A percentile compares a stretch with the other conserved stretches of the same genome.
These are phyloP conservation scores for Labeo calbasu DNA, from an alignment of 2,797 vertebrate genomes.

Conservation along the genomic window DNA sequence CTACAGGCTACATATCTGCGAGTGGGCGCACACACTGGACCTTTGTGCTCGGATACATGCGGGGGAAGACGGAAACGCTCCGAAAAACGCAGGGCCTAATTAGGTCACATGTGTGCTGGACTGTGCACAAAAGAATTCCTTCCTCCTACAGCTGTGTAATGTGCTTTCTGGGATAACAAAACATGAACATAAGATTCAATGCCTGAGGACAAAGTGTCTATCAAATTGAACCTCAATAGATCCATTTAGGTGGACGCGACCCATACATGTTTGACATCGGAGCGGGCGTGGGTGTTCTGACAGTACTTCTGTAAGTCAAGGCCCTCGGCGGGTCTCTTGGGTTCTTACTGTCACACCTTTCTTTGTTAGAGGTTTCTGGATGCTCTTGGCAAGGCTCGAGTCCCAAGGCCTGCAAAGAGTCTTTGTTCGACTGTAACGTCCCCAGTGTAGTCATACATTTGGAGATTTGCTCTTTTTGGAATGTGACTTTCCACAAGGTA, in stretches of 20 bases:
- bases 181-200: constrained; percentile 9
- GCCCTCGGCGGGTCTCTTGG: constrained; percentile 19
- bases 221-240: neutral
- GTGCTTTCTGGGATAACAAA: constrained; percentile 35
- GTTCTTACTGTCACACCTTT: constrained; percentile 19
- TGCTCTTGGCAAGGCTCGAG: constrained; percentile 15
- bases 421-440: constrained; percentile 51
- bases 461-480: constrained; percentile 34
- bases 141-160: constrained; percentile 49
- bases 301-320: constrained; percentile 29
- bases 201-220: neutral
- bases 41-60: constrained; percentile 65
- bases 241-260: neutral
- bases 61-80: constrained; percentile 61
- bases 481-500: constrained; percentile 16
- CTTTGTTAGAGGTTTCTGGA: constrained; percentile 27
- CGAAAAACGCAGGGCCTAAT: constrained; percentile 64
- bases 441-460: constrained; percentile 38
- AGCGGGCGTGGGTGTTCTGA: neutral
- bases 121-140: constrained; percentile 57
- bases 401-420: constrained; percentile 37
- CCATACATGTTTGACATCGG: neutral
- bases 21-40: constrained; percentile 61
- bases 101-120: constrained; percentile 61
- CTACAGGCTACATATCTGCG: constrained; percentile 59